Evolutionary conservation across 2,888 invertebrate genomes (phyloP).

Genomic region (Cenopis cana): DNA sequence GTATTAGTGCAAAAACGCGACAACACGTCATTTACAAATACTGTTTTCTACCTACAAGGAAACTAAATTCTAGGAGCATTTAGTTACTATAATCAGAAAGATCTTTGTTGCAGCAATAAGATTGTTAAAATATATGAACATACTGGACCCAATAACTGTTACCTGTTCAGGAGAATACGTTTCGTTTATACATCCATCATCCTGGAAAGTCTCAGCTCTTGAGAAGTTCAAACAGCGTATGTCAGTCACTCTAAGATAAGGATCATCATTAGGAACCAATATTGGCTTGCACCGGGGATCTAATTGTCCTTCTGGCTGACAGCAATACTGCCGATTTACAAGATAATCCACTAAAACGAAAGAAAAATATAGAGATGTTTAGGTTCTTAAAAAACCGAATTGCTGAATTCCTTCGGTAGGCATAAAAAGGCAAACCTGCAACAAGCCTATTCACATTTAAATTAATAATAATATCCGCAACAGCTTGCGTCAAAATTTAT

Average conservation of each 20-base stretch:
- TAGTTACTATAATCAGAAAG: not conserved
- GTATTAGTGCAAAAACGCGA: too few relatives aligned
- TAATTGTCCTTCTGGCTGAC: slow-evolving; percentile 54
- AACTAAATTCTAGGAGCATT: too few relatives aligned
- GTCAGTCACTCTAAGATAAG: slow-evolving; percentile 71
- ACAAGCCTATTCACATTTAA: too few relatives aligned
- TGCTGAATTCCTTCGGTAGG: too few relatives aligned
- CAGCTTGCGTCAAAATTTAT: too few relatives aligned
- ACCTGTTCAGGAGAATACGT: slow-evolving; percentile 68
- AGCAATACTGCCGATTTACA: slow-evolving; percentile 61
- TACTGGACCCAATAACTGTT: slow-evolving; percentile 8
- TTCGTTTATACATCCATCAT: slow-evolving; percentile 64
- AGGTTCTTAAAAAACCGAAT: too few relatives aligned
- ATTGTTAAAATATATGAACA: too few relatives aligned
- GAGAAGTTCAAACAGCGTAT: slow-evolving; percentile 73
- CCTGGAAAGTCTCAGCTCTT: slow-evolving; percentile 74
- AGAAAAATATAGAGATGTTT: not conserved
- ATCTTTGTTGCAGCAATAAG: not conserved
- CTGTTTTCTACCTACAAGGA: too few relatives aligned
- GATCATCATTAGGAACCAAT: slow-evolving; percentile 66
- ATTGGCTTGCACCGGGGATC: slow-evolving; percentile 68
- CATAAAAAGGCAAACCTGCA: too few relatives aligned
- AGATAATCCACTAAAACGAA: slow-evolving; percentile 62
- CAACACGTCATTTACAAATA: too few relatives aligned
- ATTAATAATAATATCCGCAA: too few relatives aligned